Percentiles rank a stretch among this genome's conserved stretches.
Conservation (phyloP, 2,797 vertebrate genomes). For the Epinephelus awoara region DNA sequence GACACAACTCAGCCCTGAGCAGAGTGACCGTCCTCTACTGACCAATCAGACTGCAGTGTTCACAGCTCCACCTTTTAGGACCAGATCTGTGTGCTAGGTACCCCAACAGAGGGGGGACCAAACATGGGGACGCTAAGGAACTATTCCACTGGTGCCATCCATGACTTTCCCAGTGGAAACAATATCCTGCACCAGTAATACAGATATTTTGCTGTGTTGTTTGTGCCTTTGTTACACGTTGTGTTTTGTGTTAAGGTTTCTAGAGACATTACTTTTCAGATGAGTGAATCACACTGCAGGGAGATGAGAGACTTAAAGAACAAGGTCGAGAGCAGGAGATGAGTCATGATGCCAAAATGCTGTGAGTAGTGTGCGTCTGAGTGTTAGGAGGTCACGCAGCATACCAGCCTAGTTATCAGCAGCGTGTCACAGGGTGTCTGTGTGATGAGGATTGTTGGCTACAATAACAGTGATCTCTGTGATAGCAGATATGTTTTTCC, state of each 20-base stretch:
- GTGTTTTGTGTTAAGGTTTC: background rate
- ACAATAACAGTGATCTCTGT: slow-evolving; percentile 4
- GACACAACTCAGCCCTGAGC: too few relatives aligned
- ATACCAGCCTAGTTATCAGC: slow-evolving; percentile 17
- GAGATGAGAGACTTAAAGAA: background rate
- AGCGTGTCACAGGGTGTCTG: background rate
- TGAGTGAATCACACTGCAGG: background rate
- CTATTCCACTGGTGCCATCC: too few relatives aligned
- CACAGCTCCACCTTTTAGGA: too few relatives aligned
- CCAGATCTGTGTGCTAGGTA: too few relatives aligned
- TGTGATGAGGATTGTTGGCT: background rate
- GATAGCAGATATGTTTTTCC: slow-evolving; percentile 1
- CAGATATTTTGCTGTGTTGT: too few relatives aligned
- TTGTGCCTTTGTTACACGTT: background rate
- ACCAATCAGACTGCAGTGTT: too few relatives aligned
- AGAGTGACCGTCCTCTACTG: too few relatives aligned
- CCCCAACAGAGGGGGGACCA: too few relatives aligned
- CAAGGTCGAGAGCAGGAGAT: background rate
- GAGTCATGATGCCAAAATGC: slow-evolving; percentile 6
- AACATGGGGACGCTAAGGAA: too few relatives aligned
- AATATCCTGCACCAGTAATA: too few relatives aligned
- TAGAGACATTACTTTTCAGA: background rate
- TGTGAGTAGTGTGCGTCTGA: background rate
- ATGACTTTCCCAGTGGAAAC: too few relatives aligned
- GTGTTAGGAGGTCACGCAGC: slow-evolving; percentile 8